Base-by-base conservation (phyloP, 2,113 vertebrate genomes). In the Pica pica region DNA sequence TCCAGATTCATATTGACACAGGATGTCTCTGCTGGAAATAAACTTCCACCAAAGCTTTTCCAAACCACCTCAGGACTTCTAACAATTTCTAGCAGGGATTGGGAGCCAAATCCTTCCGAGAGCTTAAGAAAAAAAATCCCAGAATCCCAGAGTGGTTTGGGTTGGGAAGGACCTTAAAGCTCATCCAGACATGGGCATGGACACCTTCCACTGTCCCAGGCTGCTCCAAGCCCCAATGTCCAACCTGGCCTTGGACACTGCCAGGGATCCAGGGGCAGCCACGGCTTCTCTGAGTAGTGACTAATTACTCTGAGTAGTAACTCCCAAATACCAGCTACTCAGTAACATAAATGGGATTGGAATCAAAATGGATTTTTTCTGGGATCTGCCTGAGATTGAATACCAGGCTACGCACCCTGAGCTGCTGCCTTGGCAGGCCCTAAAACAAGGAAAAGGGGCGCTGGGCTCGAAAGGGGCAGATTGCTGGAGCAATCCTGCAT, bases 231-330 rank as follows among this genome's bases (percentile, higher is more conserved):
- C 8, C 50, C 59, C 18, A 9, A 18, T n/a, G n/a, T n/a, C 67
- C 59, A 65, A 0, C 37, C 52, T 52, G 44, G 27, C 27, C 44
- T 33, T 22, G 77, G 42, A 0, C 60, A 52, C 37, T 52, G 0
- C 33, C 68, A 81, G 33, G 52, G 31, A 37, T 81, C 28, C 69
- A 73, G 42, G 20, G 42, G 15, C 59, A 71, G 44, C 57, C 50
- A 2, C 26, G 71, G 35, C 21, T 21, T 1, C 75, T 56, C 42
- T 64, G 57, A 31, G 26, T 26, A 35, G 30, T 49, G 14, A 47
- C 3, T 21, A 21, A 46, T 28, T 17, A 17, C 23, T 70, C 28
- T 70, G 56, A n/a, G 19, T 41, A 41, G 33, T 47, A 41, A 26
- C 20, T 21, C 20, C 24, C 49, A 31, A 79, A 11, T 71, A 30